Percentiles rank a stretch among this genome's conserved stretches.
phyloP scores from a whole-genome alignment of 2,113 vertebrate genomes.

The Leucoraja erinaceus region DNA sequence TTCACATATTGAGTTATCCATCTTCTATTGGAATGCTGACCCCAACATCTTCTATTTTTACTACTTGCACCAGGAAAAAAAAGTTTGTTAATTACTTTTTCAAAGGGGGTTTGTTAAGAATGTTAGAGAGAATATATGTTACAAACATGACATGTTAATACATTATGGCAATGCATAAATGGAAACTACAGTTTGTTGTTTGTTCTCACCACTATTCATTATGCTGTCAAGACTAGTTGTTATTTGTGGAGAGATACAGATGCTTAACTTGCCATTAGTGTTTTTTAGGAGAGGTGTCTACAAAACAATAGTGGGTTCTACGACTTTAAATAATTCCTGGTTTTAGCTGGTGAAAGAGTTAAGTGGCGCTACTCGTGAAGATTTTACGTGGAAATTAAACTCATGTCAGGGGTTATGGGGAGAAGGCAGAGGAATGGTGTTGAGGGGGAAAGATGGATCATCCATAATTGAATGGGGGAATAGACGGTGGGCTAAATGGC shows the following conservation, averaged over 20 bases:
- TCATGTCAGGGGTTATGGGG: too few relatives aligned
- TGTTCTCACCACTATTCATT: not conserved
- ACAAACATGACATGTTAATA: not conserved
- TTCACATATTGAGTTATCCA: not conserved
- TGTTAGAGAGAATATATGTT: not conserved
- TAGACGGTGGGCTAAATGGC: too few relatives aligned
- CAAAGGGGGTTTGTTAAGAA: not conserved
- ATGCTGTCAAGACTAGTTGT: not conserved
- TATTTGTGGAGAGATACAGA: not conserved
- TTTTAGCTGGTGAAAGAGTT: not conserved
- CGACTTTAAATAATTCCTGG: not conserved
- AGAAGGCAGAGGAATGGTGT: too few relatives aligned
- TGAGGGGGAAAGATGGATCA: too few relatives aligned
- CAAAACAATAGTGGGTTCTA: not conserved
- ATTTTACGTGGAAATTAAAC: not conserved
- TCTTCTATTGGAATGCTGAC: constrained; percentile 9
- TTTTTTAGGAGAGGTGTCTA: not conserved
- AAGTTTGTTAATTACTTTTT: constrained; percentile 23
- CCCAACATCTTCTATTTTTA: constrained; percentile 22
- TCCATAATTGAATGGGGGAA: too few relatives aligned
- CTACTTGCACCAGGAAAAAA: not conserved
- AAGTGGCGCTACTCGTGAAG: not conserved
- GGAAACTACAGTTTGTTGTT: not conserved
- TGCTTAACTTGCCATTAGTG: not conserved
- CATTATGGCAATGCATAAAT: not conserved